Percentiles rank a stretch among this genome's conserved stretches.
phyloP scores from a whole-genome alignment of 2,797 vertebrate species.

The Xenentodon cancila region DNA sequence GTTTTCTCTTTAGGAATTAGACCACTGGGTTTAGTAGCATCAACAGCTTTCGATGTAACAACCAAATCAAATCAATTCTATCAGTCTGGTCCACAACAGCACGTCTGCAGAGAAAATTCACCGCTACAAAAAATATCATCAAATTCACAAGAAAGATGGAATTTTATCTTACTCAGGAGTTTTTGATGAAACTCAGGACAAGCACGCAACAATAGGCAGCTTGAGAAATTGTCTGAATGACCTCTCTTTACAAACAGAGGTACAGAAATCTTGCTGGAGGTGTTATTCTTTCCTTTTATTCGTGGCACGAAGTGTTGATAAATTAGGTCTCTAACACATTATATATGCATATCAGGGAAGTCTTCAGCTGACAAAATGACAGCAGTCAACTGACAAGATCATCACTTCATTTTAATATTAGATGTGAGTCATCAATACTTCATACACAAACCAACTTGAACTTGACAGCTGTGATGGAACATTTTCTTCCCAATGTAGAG shows the following conservation, averaged over 20 bases:
- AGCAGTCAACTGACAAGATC: slow-evolving; percentile 30
- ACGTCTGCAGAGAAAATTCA: slow-evolving; percentile 17
- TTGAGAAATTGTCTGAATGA: too few relatives aligned
- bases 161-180: too few relatives aligned
- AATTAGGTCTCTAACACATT: background rate
- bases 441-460: slow-evolving; percentile 14
- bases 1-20: slow-evolving; percentile 78
- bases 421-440: slow-evolving; percentile 49
- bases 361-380: slow-evolving; percentile 36
- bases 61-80: slow-evolving; percentile 74
- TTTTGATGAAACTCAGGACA: too few relatives aligned
- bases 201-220: too few relatives aligned
- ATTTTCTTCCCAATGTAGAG: background rate
- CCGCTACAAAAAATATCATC: background rate
- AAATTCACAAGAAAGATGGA: background rate
- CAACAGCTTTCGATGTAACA: slow-evolving; percentile 59
- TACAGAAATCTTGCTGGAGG: background rate
- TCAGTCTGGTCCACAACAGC: slow-evolving; percentile 23
- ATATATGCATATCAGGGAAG: background rate
- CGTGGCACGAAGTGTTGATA: background rate
- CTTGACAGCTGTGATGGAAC: slow-evolving; percentile 31
- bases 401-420: slow-evolving; percentile 31
- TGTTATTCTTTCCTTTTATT: background rate
- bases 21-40: slow-evolving; percentile 73
- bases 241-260: background rate